A percentile compares a stretch with the other conserved stretches of the same genome.
phyloP scores from a whole-genome alignment of 2,888 invertebrate species.

The Eudasyphora cyanicolor region DNA sequence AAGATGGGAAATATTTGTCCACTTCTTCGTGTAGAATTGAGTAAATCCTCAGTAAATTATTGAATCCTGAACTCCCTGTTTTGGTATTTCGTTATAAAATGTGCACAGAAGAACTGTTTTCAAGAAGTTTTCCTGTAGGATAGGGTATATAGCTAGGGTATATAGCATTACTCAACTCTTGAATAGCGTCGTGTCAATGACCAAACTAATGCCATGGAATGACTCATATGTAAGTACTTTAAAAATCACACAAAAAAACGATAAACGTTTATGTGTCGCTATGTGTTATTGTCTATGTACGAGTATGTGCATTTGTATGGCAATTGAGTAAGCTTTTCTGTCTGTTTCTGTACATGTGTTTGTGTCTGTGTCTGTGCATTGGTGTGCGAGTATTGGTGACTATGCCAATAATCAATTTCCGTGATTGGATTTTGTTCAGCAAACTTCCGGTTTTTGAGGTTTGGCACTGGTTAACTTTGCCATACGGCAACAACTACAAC shows the following conservation, averaged over 20 bases:
- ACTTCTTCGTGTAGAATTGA: too few species aligned
- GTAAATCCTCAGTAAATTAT: too few species aligned
- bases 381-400: constrained; percentile 64
- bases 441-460: constrained; percentile 75
- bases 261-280: constrained; percentile 1
- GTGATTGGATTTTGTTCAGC: constrained; percentile 74
- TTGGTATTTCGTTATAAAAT: too few species aligned
- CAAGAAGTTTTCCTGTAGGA: too few species aligned
- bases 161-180: too few species aligned
- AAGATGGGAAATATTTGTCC: too few species aligned
- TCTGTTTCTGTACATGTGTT: too few species aligned
- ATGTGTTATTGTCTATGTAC: not conserved
- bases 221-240: not conserved
- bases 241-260: not conserved
- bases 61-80: too few species aligned
- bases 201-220: not conserved
- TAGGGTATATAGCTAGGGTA: too few species aligned
- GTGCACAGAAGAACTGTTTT: too few species aligned
- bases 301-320: not conserved
- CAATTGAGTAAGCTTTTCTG: too few species aligned
- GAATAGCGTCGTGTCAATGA: too few species aligned
- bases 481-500: not conserved
- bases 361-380: not conserved
- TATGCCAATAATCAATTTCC: constrained; percentile 75
- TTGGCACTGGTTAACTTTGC: constrained; percentile 68